These are phyloP conservation scores for Macrocentrus cingulum DNA, from an alignment of 1,140 invertebrate genomes.

Conservation along the genomic window DNA sequence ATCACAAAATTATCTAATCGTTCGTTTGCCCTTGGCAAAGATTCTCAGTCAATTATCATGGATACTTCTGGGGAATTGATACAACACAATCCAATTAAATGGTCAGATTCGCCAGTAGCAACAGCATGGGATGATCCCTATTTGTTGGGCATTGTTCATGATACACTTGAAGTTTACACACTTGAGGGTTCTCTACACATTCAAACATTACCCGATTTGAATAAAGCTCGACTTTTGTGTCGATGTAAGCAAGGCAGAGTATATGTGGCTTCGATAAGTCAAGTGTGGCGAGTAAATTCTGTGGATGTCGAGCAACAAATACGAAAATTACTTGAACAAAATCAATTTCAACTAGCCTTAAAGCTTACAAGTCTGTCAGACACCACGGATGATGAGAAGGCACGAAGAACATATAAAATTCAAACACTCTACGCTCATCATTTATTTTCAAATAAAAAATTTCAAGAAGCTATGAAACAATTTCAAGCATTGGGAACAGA, in stretches of 20 bases:
- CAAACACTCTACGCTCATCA: conserved; percentile 89
- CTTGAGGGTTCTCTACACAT: conserved; percentile 68
- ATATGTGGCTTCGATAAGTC: conserved; percentile 82
- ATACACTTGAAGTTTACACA: conserved; percentile 80
- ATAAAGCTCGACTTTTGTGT: conserved; percentile 73
- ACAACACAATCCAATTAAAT: conserved; percentile 73
- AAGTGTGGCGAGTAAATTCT: conserved; percentile 82
- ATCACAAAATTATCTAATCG: conserved; percentile 74
- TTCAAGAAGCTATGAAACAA: conserved; percentile 86
- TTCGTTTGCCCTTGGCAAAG: conserved; percentile 76
- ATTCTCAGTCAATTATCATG: conserved; percentile 82
- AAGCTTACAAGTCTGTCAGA: conserved; percentile 86
- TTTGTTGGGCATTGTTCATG: conserved; percentile 78
- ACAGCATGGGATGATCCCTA: conserved; percentile 93
- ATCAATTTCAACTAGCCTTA: conserved; percentile 92
- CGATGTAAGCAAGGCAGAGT: conserved; percentile 75
- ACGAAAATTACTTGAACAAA: conserved; percentile 77
- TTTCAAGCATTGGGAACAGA: conserved; percentile 88
- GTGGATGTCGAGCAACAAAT: conserved; percentile 82
- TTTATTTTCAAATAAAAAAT: conserved; percentile 85
- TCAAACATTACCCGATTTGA: conserved; percentile 59
- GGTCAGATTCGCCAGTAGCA: conserved; percentile 77
- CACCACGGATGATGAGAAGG: conserved; percentile 78
- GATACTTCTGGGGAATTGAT: conserved; percentile 71
- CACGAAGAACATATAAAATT: conserved; percentile 81